Percentiles rank a stretch among this genome's conserved stretches.
phyloP scores from a whole-genome alignment of 2,797 vertebrate genomes.

The Ataeniobius toweri region DNA sequence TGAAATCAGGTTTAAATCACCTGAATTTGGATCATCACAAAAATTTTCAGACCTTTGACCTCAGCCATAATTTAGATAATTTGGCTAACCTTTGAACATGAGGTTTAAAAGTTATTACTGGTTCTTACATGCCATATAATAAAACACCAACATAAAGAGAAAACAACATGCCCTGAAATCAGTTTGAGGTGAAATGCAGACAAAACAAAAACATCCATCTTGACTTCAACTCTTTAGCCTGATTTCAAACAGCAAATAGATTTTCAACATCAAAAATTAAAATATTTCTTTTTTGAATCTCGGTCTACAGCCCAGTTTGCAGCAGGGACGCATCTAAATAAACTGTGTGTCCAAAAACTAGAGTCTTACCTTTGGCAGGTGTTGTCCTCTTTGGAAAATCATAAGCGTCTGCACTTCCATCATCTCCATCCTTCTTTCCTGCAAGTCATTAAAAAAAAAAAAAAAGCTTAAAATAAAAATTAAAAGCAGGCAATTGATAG shows the following conservation, averaged over 20 bases:
- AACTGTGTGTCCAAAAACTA: not conserved
- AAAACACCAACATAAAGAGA: not conserved
- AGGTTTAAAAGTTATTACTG: not conserved
- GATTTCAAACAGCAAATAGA: not conserved
- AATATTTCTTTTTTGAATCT: no score
- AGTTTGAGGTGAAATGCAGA: no score
- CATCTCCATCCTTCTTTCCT: constrained; percentile 91
- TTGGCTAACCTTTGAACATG: not conserved
- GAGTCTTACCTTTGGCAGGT: constrained; percentile 88
- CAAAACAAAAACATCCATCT: no score
- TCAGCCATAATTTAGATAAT: not conserved
- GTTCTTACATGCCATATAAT: not conserved
- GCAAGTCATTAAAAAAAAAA: constrained; percentile 18
- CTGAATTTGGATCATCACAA: no score
- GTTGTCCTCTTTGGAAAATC: constrained; percentile 95
- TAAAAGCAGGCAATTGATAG: not conserved
- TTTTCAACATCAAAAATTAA: not conserved
- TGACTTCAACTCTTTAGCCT: not conserved
- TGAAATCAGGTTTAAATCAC: no score
- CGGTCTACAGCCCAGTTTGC: no score
- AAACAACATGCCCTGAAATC: no score
- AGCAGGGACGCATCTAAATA: no score
- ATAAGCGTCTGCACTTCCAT: constrained; percentile 83
- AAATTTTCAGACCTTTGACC: no score
- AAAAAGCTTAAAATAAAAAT: not conserved